Evolutionary conservation across 2,797 vertebrate genomes (phyloP).

Genomic region (Epinephelus malabaricus): DNA sequence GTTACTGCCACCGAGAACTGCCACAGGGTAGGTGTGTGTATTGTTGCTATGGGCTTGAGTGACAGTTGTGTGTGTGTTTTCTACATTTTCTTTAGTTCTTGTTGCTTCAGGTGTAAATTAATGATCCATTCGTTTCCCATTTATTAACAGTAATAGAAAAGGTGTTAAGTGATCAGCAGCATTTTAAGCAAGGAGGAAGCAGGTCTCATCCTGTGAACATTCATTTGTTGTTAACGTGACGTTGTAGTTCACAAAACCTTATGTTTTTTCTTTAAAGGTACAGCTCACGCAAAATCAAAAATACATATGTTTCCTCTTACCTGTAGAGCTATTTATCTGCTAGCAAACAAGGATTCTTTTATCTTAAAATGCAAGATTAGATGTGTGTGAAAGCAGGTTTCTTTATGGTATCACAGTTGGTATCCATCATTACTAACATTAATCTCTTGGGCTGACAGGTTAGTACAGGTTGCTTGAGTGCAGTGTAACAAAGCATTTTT

Average conservation of each 20-base stretch:
- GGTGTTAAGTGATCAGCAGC: background rate
- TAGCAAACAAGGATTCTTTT: background rate
- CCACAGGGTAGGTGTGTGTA: background rate
- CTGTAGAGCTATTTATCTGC: background rate
- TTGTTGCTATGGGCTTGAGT: background rate
- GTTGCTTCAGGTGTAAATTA: slow-evolving; percentile 13
- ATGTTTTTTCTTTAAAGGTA: background rate
- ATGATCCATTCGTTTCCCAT: background rate
- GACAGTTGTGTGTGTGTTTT: slow-evolving; percentile 8
- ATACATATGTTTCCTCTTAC: too few species aligned
- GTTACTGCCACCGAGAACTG: slow-evolving; percentile 43
- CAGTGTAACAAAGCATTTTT: background rate
- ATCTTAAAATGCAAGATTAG: background rate
- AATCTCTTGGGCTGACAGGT: background rate
- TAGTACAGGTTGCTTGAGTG: background rate
- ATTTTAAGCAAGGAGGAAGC: background rate
- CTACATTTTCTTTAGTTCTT: background rate
- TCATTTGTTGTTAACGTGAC: background rate
- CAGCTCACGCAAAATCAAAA: too few species aligned
- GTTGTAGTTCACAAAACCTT: background rate
- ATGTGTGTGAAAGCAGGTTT: slow-evolving; percentile 21
- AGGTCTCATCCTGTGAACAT: slow-evolving; percentile 1
- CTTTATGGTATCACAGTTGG: slow-evolving; percentile 1
- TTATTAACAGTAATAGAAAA: background rate
- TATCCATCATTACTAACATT: background rate